These are phyloP conservation scores for Spea multiplicata DNA, from an alignment of 2,113 vertebrate species.

Conservation along the genomic window DNA sequence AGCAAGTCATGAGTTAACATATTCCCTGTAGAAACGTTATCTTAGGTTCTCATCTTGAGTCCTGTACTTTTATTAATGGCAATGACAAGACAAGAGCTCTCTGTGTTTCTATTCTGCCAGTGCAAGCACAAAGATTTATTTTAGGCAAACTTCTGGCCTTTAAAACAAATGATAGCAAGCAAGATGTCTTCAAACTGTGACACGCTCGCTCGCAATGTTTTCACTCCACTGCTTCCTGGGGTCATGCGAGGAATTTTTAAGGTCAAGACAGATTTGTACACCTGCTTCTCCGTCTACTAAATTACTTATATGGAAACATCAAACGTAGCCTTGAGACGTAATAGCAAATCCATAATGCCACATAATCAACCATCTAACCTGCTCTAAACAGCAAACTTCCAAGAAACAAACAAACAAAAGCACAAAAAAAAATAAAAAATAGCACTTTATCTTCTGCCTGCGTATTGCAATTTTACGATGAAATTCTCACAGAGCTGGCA, in stretches of 20 bases:
- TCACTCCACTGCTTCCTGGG: conserved; percentile 69
- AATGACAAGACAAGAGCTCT: neutral
- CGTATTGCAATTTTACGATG: neutral
- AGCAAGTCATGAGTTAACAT: no score
- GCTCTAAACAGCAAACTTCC: neutral
- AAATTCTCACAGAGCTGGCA: neutral
- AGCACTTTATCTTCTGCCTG: neutral
- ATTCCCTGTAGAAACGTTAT: neutral
- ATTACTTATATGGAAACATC: conserved; percentile 74
- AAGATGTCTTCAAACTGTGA: conserved; percentile 67
- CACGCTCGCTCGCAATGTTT: conserved; percentile 71
- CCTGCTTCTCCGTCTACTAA: conserved; percentile 72
- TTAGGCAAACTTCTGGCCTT: conserved; percentile 6
- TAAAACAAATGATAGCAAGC: conserved; percentile 46
- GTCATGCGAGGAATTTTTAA: conserved; percentile 78
- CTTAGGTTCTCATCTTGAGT: neutral
- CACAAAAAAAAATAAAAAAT: conserved; percentile 7
- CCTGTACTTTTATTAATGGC: neutral
- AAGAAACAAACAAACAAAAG: conserved; percentile 44
- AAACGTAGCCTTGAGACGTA: conserved; percentile 64
- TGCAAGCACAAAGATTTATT: neutral
- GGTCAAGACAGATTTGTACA: conserved; percentile 74
- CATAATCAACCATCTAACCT: neutral
- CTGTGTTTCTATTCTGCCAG: neutral
- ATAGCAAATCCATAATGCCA: conserved; percentile 11